phyloP scores from a whole-genome alignment of 2,113 vertebrate genomes.

The Epinephelus lanceolatus region DNA sequence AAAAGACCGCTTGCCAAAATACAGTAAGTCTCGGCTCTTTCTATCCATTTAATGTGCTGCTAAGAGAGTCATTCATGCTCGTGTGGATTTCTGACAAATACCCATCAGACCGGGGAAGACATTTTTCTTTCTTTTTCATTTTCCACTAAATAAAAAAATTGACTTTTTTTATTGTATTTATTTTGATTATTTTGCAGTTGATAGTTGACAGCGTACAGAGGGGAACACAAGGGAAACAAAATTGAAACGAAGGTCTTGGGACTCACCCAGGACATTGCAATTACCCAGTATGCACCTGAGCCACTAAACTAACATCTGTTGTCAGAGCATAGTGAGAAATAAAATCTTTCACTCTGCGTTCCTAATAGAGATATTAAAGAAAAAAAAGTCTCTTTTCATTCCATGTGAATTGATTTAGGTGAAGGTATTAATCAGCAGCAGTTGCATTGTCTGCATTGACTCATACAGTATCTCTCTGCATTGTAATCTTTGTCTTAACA shows the following conservation, averaged over 20 bases:
- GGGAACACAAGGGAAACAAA: not conserved
- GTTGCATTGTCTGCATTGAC: constrained; percentile 1
- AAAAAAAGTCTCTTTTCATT: not conserved
- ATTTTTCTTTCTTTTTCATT: not conserved
- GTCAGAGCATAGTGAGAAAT: constrained; percentile 8
- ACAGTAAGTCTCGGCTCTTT: not conserved
- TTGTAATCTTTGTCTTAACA: not conserved
- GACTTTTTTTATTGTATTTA: no score
- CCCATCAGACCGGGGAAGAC: not conserved
- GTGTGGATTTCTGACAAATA: not conserved
- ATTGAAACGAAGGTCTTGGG: constrained; percentile 1
- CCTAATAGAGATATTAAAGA: not conserved
- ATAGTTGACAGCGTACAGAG: constrained; percentile 1
- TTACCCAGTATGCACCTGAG: constrained; percentile 30
- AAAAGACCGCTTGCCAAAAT: not conserved
- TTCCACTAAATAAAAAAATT: no score
- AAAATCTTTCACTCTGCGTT: not conserved
- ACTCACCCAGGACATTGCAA: not conserved
- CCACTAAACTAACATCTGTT: constrained; percentile 31
- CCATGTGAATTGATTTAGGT: constrained; percentile 12
- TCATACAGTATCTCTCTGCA: not conserved
- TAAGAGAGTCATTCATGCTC: not conserved
- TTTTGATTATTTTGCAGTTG: not conserved
- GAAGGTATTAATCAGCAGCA: not conserved
- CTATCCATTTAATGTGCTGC: not conserved